Evolutionary conservation across 30 jellyfish, hydroid and myxozoan genomes (phyloP).

Genomic region (Cassiopea andromeda): DNA sequence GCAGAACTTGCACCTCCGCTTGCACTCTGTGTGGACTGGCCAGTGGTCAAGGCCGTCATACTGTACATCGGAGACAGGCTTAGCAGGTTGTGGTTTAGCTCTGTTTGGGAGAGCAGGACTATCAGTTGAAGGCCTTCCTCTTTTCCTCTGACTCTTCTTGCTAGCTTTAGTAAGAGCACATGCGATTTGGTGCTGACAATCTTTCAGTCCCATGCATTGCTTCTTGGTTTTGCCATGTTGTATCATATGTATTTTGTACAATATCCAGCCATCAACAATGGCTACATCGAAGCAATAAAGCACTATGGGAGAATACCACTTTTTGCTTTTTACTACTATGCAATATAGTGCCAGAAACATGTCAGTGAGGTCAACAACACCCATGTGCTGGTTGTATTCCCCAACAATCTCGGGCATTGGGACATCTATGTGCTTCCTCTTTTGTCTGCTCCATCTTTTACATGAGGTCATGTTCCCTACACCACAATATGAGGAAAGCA

Average conservation of each 20-base stretch:
- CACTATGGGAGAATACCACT: slow-evolving; percentile 34
- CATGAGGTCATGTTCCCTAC: neutral
- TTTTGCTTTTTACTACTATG: slow-evolving; percentile 11
- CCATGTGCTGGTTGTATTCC: slow-evolving; percentile 46
- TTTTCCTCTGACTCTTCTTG: neutral
- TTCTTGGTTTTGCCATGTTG: neutral
- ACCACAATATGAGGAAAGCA: slow-evolving; percentile 30
- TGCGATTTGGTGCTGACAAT: slow-evolving; percentile 10
- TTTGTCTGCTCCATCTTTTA: slow-evolving; percentile 35
- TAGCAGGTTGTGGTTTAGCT: neutral
- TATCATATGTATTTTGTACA: slow-evolving; percentile 21
- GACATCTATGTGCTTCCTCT: slow-evolving; percentile 19
- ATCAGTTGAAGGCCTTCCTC: slow-evolving; percentile 6
- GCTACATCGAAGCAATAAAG: slow-evolving; percentile 46
- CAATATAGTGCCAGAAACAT: slow-evolving; percentile 49
- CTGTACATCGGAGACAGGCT: slow-evolving; percentile 8
- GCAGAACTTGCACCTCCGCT: slow-evolving; percentile 16
- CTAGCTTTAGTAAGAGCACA: slow-evolving; percentile 27
- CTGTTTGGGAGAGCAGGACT: neutral
- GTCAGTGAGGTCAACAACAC: slow-evolving; percentile 56
- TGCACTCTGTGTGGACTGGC: slow-evolving; percentile 29
- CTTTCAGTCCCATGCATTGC: neutral
- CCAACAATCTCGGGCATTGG: slow-evolving; percentile 43
- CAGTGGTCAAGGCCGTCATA: slow-evolving; percentile 28
- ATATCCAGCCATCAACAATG: slow-evolving; percentile 41